Evolutionary conservation across 2,888 invertebrate species (phyloP).

Genomic region (Lypha dubia): DNA sequence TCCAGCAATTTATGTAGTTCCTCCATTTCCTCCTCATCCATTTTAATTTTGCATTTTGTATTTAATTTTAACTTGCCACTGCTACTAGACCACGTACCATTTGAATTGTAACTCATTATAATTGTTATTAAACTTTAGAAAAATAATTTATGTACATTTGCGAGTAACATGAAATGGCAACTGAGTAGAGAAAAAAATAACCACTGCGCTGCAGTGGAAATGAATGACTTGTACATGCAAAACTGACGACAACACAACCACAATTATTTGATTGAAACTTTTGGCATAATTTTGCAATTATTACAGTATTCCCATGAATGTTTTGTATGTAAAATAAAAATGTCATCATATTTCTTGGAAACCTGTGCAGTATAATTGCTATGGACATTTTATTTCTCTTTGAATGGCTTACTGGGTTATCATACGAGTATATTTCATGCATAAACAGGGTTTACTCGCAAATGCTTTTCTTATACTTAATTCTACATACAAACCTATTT

Average conservation of each 20-base stretch:
- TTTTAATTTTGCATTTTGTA: constrained; percentile 7
- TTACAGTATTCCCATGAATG: constrained; percentile 37
- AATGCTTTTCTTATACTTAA: constrained; percentile 22
- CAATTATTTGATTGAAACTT: constrained; percentile 41
- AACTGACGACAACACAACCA: constrained; percentile 46
- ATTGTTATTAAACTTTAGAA: constrained; percentile 49
- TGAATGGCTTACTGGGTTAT: no score
- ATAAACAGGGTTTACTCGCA: constrained; percentile 51
- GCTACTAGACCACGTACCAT: constrained; percentile 36
- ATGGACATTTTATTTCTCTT: not conserved
- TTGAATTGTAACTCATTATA: constrained; percentile 57
- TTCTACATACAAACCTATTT: no score
- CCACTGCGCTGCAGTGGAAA: constrained; percentile 49
- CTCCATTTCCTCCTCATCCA: not conserved
- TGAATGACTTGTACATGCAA: constrained; percentile 47
- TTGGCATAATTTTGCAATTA: constrained; percentile 13
- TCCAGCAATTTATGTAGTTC: constrained; percentile 74
- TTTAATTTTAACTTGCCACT: not conserved
- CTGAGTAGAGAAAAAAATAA: constrained; percentile 46
- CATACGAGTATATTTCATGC: not conserved
- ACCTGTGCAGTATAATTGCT: not conserved
- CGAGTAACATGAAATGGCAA: constrained; percentile 55
- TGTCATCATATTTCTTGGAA: not conserved
- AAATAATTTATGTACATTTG: constrained; percentile 50
- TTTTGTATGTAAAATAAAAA: not conserved